Conservation (phyloP, 2,888 invertebrate genomes). For the Drosophila diplacantha region DNA sequence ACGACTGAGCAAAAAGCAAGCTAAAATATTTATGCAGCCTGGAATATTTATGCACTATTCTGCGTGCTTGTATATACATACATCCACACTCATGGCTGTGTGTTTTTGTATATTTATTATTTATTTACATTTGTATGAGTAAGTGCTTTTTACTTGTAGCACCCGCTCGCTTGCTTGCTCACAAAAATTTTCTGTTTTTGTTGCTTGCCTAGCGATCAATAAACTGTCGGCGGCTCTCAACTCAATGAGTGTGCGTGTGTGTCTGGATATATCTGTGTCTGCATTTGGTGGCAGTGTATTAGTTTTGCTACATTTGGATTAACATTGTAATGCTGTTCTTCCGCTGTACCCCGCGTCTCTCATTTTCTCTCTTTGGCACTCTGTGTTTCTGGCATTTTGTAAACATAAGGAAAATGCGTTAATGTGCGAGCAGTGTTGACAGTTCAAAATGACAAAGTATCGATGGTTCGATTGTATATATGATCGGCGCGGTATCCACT, state of each 20-base stretch:
- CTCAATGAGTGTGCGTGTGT: constrained; percentile 20
- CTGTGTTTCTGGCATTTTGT: constrained; percentile 24
- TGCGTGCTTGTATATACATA: constrained; percentile 12
- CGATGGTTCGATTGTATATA: constrained; percentile 1
- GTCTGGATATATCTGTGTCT: constrained; percentile 23
- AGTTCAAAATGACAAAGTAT: background rate
- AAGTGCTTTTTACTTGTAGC: constrained; percentile 33
- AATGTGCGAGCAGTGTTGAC: constrained; percentile 16
- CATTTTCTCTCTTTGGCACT: background rate
- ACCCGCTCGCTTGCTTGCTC: constrained; percentile 18
- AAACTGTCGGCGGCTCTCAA: constrained; percentile 50
- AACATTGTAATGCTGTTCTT: constrained; percentile 52
- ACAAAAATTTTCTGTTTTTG: constrained; percentile 14
- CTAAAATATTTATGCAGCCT: constrained; percentile 53
- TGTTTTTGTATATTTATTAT: constrained; percentile 31
- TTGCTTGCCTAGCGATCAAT: constrained; percentile 56
- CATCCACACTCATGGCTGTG: background rate
- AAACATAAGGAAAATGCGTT: constrained; percentile 40
- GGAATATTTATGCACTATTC: constrained; percentile 27
- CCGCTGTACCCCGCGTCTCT: constrained; percentile 17
- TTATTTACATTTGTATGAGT: constrained; percentile 26
- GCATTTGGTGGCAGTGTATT: constrained; percentile 20
- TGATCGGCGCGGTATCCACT: background rate
- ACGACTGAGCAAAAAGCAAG: constrained; percentile 34
- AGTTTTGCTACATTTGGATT: constrained; percentile 42